phyloP scores from a whole-genome alignment of 2,888 invertebrate species.

The Pteria penguin region DNA sequence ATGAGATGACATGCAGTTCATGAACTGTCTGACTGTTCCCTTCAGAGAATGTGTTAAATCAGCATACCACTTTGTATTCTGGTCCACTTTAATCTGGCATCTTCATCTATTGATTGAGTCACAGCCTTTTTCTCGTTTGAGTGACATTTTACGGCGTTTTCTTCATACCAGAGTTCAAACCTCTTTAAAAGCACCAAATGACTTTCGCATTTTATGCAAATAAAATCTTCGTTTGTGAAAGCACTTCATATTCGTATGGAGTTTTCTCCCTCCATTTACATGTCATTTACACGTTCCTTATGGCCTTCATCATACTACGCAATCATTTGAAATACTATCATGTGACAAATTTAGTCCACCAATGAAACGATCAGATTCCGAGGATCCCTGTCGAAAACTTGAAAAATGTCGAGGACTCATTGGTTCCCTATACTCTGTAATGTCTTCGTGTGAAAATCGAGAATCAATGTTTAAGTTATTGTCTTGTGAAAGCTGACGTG shows the following conservation, averaged over 20 bases:
- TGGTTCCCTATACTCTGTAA: neutral
- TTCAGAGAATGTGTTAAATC: too few relatives aligned
- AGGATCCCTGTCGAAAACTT: conserved; percentile 8
- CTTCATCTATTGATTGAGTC: too few relatives aligned
- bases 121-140: too few relatives aligned
- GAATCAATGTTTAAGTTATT: neutral
- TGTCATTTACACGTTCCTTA: neutral
- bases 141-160: too few relatives aligned
- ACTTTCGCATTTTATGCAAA: neutral
- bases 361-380: neutral
- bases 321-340: neutral
- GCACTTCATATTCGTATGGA: neutral
- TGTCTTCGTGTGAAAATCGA: neutral
- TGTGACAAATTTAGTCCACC: neutral
- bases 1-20: too few relatives aligned
- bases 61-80: too few relatives aligned
- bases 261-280: neutral
- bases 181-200: neutral
- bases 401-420: conserved; percentile 13
- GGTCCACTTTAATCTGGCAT: too few relatives aligned
- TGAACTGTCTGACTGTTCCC: too few relatives aligned
- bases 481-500: neutral
- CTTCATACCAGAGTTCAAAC: too few relatives aligned
- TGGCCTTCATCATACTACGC: neutral
- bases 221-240: neutral